phyloP scores from a whole-genome alignment of 2,113 vertebrate species.

The Narcine bancroftii region DNA sequence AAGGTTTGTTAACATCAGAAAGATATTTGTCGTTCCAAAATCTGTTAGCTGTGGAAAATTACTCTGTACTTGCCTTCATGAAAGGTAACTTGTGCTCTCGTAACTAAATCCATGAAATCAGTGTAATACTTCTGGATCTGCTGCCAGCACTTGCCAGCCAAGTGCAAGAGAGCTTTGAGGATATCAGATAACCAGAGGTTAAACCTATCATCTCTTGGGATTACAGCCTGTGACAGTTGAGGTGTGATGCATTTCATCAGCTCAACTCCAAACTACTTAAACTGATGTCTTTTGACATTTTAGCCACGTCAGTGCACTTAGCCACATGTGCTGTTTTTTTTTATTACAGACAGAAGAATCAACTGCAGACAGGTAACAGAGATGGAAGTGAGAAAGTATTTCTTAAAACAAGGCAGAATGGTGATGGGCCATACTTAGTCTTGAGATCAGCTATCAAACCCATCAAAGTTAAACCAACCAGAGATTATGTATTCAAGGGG shows the following conservation, averaged over 20 bases:
- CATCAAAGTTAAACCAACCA: background rate
- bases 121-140: slow-evolving; percentile 20
- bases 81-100: slow-evolving; percentile 13
- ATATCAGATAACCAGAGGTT: slow-evolving; percentile 26
- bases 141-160: background rate
- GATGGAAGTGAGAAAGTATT: background rate
- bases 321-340: background rate
- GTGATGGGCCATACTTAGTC: background rate
- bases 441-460: background rate
- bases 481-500: background rate
- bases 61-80: background rate
- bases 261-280: slow-evolving; percentile 1
- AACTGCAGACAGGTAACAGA: background rate
- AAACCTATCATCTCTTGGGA: slow-evolving; percentile 21
- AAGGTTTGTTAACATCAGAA: background rate
- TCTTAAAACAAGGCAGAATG: background rate
- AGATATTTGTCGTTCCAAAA: background rate
- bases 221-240: background rate
- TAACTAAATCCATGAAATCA: slow-evolving; percentile 31
- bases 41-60: background rate
- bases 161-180: background rate
- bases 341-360: background rate
- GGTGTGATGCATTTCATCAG: slow-evolving; percentile 31
- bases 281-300: background rate
- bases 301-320: background rate